A percentile compares a stretch with the other conserved stretches of the same genome.
Conservation (phyloP, 2,888 invertebrate genomes). For the Drosophila sordidula region DNA sequence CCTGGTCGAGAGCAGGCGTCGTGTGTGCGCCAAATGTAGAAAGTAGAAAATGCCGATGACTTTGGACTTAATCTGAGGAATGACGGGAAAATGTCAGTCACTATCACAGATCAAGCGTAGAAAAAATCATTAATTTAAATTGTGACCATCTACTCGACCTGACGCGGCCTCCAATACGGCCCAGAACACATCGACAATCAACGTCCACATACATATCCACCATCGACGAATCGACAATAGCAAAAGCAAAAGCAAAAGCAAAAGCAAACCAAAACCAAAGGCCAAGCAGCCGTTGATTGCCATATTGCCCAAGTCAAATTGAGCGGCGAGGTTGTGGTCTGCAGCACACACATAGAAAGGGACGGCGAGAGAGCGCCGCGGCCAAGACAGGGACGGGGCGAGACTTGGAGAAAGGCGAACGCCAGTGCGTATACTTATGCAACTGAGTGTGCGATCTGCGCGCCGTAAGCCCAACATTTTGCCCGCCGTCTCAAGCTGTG, state of each 20-base stretch:
- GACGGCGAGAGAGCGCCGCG: neutral
- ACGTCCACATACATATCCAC: slow-evolving; percentile 14
- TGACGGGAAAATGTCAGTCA: slow-evolving; percentile 78
- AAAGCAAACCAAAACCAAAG: slow-evolving; percentile 32
- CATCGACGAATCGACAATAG: slow-evolving; percentile 38
- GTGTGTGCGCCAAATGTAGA: slow-evolving; percentile 63
- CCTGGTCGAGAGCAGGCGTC: slow-evolving; percentile 22
- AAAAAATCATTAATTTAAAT: slow-evolving; percentile 83
- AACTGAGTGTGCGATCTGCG: slow-evolving; percentile 23
- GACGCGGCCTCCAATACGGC: slow-evolving; percentile 43
- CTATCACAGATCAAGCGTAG: slow-evolving; percentile 81
- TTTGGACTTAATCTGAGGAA: slow-evolving; percentile 73
- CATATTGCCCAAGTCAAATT: slow-evolving; percentile 67
- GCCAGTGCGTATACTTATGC: slow-evolving; percentile 53
- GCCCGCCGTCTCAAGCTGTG: slow-evolving; percentile 52
- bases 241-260: slow-evolving; percentile 21
- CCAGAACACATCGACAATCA: slow-evolving; percentile 56
- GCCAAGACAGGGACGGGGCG: slow-evolving; percentile 4
- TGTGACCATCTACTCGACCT: slow-evolving; percentile 78
- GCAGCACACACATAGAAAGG: slow-evolving; percentile 9
- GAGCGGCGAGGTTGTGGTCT: slow-evolving; percentile 52
- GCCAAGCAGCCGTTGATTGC: slow-evolving; percentile 58
- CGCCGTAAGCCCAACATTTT: slow-evolving; percentile 2
- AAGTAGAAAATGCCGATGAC: slow-evolving; percentile 75
- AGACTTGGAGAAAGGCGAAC: slow-evolving; percentile 62